Percentiles rank a stretch among this genome's conserved stretches.
Conservation (phyloP, 2,797 vertebrate genomes). For the Falco biarmicus region DNA sequence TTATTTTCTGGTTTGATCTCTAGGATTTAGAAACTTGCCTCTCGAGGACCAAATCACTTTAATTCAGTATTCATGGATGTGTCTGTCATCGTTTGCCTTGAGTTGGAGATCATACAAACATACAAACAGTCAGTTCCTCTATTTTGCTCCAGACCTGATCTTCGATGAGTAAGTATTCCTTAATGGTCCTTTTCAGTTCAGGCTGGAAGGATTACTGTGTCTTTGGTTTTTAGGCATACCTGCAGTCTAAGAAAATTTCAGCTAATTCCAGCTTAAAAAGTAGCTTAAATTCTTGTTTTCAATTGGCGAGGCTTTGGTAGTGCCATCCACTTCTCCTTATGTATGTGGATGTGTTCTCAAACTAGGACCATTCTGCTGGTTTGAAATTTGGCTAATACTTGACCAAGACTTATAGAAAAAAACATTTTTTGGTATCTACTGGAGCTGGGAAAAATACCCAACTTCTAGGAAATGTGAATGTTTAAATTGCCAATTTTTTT, state of each 20-base stretch:
- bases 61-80: conserved; percentile 99
- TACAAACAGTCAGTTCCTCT: conserved; percentile 97
- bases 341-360: conserved; percentile 31
- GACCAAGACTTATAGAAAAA: conserved; percentile 55
- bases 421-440: conserved; percentile 51
- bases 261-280: background rate
- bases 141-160: conserved; percentile 98
- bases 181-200: conserved; percentile 50
- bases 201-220: conserved; percentile 17
- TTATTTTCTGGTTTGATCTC: conserved; percentile 70
- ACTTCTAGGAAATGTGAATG: conserved; percentile 70
- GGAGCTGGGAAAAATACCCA: conserved; percentile 53
- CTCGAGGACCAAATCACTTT: conserved; percentile 99
- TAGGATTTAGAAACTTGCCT: conserved; percentile 97
- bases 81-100: conserved; percentile 97
- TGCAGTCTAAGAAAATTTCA: conserved; percentile 37
- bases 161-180: conserved; percentile 94
- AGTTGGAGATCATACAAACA: conserved; percentile 99
- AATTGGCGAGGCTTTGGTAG: background rate
- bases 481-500: conserved; percentile 49
- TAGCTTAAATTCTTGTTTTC: background rate
- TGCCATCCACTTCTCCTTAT: background rate
- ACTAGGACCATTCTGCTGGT: conserved; percentile 45
- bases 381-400: conserved; percentile 33
- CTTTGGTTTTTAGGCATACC: conserved; percentile 27